A percentile compares a stretch with the other conserved stretches of the same genome.
Evolutionary conservation across 1,140 invertebrate species (phyloP).

Genomic region (Aphis gossypii): DNA sequence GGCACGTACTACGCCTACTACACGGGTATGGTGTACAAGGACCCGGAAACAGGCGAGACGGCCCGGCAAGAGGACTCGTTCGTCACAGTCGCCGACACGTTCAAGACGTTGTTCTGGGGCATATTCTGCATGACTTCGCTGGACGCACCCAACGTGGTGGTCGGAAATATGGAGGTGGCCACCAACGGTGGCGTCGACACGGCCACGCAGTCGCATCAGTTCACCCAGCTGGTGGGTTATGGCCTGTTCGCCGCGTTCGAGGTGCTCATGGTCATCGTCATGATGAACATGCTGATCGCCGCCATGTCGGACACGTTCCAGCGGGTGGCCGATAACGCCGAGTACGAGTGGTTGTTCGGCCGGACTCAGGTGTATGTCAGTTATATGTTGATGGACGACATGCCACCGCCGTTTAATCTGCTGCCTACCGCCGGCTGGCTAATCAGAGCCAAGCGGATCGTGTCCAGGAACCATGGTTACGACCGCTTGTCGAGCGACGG

Average conservation of each 20-base stretch:
- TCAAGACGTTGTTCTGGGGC: conserved; percentile 78
- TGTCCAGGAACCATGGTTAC: no score
- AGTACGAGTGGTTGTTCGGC: conserved; percentile 71
- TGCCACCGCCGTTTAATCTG: conserved; percentile 38
- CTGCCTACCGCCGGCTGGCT: neutral
- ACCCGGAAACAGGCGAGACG: conserved; percentile 65
- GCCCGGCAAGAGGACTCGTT: conserved; percentile 67
- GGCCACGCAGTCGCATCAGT: conserved; percentile 65
- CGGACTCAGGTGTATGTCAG: conserved; percentile 64
- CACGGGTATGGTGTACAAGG: conserved; percentile 69
- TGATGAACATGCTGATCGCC: conserved; percentile 81
- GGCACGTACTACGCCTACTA: conserved; percentile 69
- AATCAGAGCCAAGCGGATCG: neutral
- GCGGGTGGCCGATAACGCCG: conserved; percentile 70
- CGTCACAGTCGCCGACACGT: conserved; percentile 68
- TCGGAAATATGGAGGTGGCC: conserved; percentile 72
- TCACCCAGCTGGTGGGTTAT: conserved; percentile 71
- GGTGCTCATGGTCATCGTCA: conserved; percentile 74
- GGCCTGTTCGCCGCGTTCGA: conserved; percentile 72
- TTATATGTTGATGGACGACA: conserved; percentile 22
- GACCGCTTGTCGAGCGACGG: no score
- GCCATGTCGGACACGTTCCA: conserved; percentile 80
- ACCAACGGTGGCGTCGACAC: conserved; percentile 67
- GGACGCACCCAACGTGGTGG: conserved; percentile 71
- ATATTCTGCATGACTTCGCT: conserved; percentile 76